Evolutionary conservation across 2,113 vertebrate species (phyloP).

Genomic region (Psephotus haematonotus): DNA sequence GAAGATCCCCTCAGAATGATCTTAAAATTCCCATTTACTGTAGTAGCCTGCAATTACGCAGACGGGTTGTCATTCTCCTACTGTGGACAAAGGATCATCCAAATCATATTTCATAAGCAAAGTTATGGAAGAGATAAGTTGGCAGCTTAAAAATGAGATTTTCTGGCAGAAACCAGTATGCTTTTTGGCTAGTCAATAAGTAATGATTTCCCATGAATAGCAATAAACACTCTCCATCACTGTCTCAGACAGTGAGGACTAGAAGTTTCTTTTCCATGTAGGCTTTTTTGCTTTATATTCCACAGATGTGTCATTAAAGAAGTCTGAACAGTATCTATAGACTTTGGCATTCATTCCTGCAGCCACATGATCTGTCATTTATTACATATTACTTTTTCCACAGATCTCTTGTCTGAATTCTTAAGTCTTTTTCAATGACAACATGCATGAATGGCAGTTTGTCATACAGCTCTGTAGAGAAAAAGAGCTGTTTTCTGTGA

Average conservation of each 20-base stretch:
- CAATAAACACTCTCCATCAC: conserved; percentile 35
- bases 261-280: conserved; percentile 48
- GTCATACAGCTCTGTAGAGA: neutral
- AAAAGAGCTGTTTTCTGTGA: neutral
- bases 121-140: neutral
- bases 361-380: neutral
- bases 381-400: conserved; percentile 37
- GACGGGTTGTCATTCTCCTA: neutral
- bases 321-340: conserved; percentile 38
- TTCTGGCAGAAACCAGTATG: conserved; percentile 33
- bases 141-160: neutral
- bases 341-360: conserved; percentile 1
- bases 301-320: conserved; percentile 50
- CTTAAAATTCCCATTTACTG: neutral
- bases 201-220: conserved; percentile 50
- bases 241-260: neutral
- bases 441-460: neutral
- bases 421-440: neutral
- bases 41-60: neutral
- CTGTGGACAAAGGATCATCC: neutral
- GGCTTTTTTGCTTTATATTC: conserved; percentile 32
- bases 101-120: conserved; percentile 30
- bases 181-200: conserved; percentile 47
- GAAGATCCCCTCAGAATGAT: neutral
- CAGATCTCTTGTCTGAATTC: conserved; percentile 1